Conservation (phyloP, 2,888 invertebrate genomes). For the Electrophaes corylata region DNA sequence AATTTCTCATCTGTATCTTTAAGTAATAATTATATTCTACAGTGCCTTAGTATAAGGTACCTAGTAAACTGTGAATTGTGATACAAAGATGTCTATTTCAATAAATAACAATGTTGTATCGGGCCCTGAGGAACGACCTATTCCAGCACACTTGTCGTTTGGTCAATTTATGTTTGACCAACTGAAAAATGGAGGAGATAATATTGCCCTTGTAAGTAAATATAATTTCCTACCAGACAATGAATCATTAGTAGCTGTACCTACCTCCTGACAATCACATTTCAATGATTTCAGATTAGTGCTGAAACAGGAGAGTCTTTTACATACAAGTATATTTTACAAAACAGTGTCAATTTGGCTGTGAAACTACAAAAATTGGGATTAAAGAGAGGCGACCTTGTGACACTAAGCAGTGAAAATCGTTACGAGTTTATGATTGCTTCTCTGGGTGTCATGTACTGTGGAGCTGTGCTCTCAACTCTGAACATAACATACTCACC, state of each 20-base stretch:
- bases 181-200: conserved; percentile 77
- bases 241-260: too few species aligned
- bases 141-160: conserved; percentile 78
- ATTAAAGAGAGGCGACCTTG: conserved; percentile 81
- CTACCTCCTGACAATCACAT: too few species aligned
- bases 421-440: conserved; percentile 84
- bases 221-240: not conserved
- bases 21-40: not conserved
- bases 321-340: conserved; percentile 82
- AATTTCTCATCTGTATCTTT: too few species aligned
- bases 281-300: conserved; percentile 76
- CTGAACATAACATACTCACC: conserved; percentile 86
- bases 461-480: conserved; percentile 85
- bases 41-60: not conserved
- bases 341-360: conserved; percentile 83
- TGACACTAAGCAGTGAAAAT: conserved; percentile 87
- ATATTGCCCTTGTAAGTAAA: conserved; percentile 77
- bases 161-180: conserved; percentile 82
- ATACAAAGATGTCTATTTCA: conserved; percentile 51
- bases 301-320: conserved; percentile 83
- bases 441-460: conserved; percentile 81
- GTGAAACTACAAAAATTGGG: conserved; percentile 78
- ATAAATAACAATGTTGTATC: conserved; percentile 70
- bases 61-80: not conserved
- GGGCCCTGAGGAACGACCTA: conserved; percentile 70